These are phyloP conservation scores for Lasioglossum lativentre DNA, from an alignment of 2,888 invertebrate species.

Conservation along the genomic window DNA sequence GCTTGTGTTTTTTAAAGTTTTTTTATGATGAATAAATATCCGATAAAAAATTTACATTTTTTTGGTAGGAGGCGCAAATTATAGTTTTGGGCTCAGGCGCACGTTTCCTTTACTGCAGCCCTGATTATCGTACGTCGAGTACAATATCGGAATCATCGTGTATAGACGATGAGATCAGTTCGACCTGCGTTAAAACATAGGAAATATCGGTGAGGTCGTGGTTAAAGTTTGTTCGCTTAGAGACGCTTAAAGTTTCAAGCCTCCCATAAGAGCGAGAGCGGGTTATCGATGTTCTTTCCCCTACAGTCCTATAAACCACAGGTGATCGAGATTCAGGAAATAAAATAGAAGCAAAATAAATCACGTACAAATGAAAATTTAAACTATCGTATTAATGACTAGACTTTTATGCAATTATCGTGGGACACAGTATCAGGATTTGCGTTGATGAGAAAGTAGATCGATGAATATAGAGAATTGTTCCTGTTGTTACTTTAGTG, in stretches of 20 bases:
- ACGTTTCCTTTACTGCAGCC: too few relatives aligned
- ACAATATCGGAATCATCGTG: not conserved
- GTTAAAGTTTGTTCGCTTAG: not conserved
- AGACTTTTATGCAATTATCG: not conserved
- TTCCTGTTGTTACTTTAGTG: too few relatives aligned
- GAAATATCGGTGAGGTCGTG: not conserved
- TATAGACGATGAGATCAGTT: not conserved
- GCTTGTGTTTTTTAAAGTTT: too few relatives aligned
- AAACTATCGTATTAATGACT: not conserved
- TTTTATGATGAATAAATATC: too few relatives aligned
- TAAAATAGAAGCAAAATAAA: not conserved
- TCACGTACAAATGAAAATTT: not conserved
- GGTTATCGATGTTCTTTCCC: not conserved
- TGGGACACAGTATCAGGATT: not conserved
- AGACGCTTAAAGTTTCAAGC: not conserved
- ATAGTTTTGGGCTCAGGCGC: too few relatives aligned
- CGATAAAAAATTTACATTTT: too few relatives aligned
- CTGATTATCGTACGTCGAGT: not conserved
- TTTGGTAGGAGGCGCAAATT: too few relatives aligned
- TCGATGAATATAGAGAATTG: not conserved
- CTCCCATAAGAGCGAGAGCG: not conserved
- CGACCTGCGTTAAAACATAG: not conserved
- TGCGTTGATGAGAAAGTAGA: not conserved
- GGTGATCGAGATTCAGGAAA: not conserved
- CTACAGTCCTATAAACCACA: not conserved